Conservation (phyloP, 2,797 vertebrate species). For the Sebastes ruberrimus region DNA sequence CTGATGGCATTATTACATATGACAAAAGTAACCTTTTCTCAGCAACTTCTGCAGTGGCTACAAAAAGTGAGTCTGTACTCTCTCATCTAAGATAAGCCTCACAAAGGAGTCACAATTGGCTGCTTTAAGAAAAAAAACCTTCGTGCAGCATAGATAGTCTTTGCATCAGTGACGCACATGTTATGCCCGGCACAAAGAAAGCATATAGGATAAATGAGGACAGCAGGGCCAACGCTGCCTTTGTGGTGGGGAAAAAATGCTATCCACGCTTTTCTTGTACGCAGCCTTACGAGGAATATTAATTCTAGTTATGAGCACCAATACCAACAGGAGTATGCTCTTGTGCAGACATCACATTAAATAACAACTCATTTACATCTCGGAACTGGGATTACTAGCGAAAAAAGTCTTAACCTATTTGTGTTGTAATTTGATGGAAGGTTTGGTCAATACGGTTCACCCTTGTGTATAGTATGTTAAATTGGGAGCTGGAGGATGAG, state of each 20-base stretch:
- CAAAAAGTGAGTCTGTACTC: not conserved
- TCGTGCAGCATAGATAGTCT: constrained; percentile 16
- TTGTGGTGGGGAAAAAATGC: not conserved
- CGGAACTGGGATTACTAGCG: not conserved
- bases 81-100: not conserved
- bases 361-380: not conserved
- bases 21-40: not conserved
- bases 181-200: not conserved
- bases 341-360: not conserved
- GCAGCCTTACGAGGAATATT: not conserved
- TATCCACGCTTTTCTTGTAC: not conserved
- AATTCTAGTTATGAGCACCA: not conserved
- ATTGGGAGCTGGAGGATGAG: not conserved
- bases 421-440: not conserved
- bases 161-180: constrained; percentile 19
- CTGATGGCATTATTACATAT: not conserved
- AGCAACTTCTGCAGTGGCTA: not conserved
- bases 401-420: not conserved
- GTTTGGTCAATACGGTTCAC: not conserved
- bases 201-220: not conserved
- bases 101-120: not conserved
- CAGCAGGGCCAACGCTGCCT: not conserved
- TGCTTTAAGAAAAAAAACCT: constrained; percentile 5
- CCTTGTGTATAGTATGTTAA: not conserved
- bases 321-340: not conserved